Conservation (phyloP, 2,797 vertebrate genomes). For the Oryzias dopingdopingensis region DNA sequence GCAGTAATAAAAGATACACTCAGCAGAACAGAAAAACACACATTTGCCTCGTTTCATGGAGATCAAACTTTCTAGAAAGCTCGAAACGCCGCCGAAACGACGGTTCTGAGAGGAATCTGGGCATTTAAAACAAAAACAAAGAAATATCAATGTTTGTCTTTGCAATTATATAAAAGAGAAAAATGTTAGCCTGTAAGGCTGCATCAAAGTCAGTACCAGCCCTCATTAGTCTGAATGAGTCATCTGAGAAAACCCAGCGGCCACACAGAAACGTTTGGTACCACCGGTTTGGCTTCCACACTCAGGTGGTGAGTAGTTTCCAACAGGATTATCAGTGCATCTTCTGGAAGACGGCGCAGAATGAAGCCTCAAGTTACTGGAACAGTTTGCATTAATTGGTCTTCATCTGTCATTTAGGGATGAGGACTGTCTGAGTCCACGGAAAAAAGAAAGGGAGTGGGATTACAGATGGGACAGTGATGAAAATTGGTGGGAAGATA, state of each 20-base stretch:
- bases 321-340: constrained; percentile 59
- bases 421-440: constrained; percentile 36
- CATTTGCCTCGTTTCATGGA: constrained; percentile 14
- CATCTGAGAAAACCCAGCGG: constrained; percentile 32
- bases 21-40: constrained; percentile 26
- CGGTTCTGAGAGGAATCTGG: constrained; percentile 18
- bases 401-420: constrained; percentile 74
- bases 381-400: constrained; percentile 70
- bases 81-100: constrained; percentile 10
- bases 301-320: constrained; percentile 37
- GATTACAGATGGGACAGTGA: constrained; percentile 75
- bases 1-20: constrained; percentile 24
- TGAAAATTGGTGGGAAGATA: constrained; percentile 78
- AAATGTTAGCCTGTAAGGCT: constrained; percentile 32
- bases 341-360: constrained; percentile 53
- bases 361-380: constrained; percentile 63
- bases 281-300: background rate
- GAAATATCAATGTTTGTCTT: constrained; percentile 3
- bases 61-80: constrained; percentile 21
- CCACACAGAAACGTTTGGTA: constrained; percentile 13
- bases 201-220: constrained; percentile 37
- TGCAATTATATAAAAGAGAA: constrained; percentile 16
- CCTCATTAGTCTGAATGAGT: constrained; percentile 42
- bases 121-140: constrained; percentile 15
- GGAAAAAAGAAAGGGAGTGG: constrained; percentile 18